Percentiles rank a stretch among this genome's conserved stretches.
Conservation (phyloP, 2,888 invertebrate genomes). For the Aphodius granarius region DNA sequence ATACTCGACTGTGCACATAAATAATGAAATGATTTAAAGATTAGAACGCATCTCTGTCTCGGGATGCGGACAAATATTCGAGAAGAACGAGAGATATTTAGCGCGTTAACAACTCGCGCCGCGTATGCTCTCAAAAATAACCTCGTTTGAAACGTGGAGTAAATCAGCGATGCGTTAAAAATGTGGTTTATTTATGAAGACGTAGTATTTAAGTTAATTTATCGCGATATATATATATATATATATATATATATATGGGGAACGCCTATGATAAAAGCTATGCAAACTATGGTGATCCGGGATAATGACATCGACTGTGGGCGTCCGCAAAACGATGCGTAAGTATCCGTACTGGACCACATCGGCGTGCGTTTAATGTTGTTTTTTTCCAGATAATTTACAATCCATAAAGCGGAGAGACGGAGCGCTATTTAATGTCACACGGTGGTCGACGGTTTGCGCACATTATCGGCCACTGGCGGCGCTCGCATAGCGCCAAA, state of each 20-base stretch:
- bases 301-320: not conserved
- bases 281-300: too few relatives aligned
- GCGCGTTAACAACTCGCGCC: not conserved
- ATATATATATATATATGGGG: too few relatives aligned
- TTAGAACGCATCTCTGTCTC: conserved; percentile 18
- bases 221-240: too few relatives aligned
- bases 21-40: conserved; percentile 28
- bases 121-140: not conserved
- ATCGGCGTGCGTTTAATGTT: not conserved
- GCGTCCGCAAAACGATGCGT: not conserved
- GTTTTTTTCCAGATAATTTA: conserved; percentile 24
- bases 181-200: not conserved
- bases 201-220: not conserved
- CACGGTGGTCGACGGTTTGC: not conserved
- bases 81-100: not conserved
- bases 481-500: not conserved
- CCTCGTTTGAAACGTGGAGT: not conserved
- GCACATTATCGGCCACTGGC: not conserved
- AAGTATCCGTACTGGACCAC: not conserved
- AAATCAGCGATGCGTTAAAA: not conserved
- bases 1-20: conserved; percentile 28
- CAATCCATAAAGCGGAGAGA: conserved; percentile 36
- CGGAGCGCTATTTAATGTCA: conserved; percentile 30
- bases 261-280: too few relatives aligned
- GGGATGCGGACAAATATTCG: not conserved